Conservation (phyloP, 2,113 vertebrate species). For the Chaetodon auriga region DNA sequence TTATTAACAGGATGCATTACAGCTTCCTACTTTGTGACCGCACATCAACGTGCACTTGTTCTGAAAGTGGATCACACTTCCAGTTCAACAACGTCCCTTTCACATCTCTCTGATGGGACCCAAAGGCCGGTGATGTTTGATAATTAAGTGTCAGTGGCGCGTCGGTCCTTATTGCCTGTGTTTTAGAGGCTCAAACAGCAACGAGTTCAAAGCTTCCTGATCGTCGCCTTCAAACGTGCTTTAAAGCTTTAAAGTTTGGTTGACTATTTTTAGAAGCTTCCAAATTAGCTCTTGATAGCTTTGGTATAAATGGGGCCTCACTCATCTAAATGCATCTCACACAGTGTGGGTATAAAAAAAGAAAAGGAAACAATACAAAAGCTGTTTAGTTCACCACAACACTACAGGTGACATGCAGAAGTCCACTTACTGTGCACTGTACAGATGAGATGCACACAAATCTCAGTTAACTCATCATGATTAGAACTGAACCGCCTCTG, state of each 20-base stretch:
- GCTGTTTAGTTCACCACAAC: background rate
- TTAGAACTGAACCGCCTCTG: background rate
- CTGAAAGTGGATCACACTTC: background rate
- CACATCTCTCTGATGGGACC: background rate
- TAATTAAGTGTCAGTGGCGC: background rate
- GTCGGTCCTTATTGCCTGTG: background rate
- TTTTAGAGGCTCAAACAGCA: background rate
- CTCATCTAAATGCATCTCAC: background rate
- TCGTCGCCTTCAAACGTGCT: background rate
- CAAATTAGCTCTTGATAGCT: background rate
- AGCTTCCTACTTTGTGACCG: background rate
- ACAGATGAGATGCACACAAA: background rate
- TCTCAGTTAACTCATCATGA: background rate
- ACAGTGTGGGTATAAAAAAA: background rate
- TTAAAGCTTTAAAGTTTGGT: background rate
- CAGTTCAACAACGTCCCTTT: background rate
- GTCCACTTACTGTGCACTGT: background rate
- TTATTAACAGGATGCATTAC: background rate
- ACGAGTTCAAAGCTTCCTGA: background rate
- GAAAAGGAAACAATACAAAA: background rate
- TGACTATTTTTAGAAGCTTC: background rate
- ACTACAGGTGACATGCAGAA: background rate
- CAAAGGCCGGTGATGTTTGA: background rate
- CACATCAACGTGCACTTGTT: background rate
- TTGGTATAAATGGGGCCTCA: background rate